phyloP scores from a whole-genome alignment of 2,888 invertebrate species.

The Operophtera brumata region DNA sequence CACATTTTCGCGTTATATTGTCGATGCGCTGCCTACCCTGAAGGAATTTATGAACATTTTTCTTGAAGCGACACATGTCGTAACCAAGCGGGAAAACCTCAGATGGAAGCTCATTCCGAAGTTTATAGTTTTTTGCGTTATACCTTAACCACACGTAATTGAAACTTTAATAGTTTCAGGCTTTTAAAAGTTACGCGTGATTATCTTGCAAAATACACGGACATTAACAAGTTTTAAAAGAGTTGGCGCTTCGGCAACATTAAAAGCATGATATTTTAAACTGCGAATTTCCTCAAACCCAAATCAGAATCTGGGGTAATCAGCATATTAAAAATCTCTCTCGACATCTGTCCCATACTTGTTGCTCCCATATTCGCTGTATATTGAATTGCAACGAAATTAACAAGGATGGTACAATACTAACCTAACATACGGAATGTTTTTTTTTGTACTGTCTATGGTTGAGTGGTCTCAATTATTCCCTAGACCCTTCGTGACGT shows the following conservation, averaged over 20 bases:
- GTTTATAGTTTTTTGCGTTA: no score
- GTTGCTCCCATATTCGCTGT: slow-evolving; percentile 9
- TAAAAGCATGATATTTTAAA: slow-evolving; percentile 4
- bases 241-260: neutral
- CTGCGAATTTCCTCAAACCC: slow-evolving; percentile 15
- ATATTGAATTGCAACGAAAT: slow-evolving; percentile 23
- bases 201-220: slow-evolving; percentile 4
- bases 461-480: slow-evolving; percentile 67
- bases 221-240: neutral
- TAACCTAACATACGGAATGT: slow-evolving; percentile 42
- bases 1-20: no score
- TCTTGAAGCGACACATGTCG: no score
- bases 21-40: no score
- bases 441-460: slow-evolving; percentile 56
- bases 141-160: no score
- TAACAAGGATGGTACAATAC: slow-evolving; percentile 40
- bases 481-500: slow-evolving; percentile 74
- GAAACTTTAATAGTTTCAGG: no score
- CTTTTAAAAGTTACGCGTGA: no score
- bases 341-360: slow-evolving; percentile 21
- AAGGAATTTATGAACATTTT: no score
- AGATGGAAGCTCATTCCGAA: no score
- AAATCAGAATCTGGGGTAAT: slow-evolving; percentile 30
- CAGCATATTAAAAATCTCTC: slow-evolving; percentile 22
- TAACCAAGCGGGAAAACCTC: no score